Evolutionary conservation across 2,113 vertebrate genomes (phyloP).

Genomic region (Charina bottae): DNA sequence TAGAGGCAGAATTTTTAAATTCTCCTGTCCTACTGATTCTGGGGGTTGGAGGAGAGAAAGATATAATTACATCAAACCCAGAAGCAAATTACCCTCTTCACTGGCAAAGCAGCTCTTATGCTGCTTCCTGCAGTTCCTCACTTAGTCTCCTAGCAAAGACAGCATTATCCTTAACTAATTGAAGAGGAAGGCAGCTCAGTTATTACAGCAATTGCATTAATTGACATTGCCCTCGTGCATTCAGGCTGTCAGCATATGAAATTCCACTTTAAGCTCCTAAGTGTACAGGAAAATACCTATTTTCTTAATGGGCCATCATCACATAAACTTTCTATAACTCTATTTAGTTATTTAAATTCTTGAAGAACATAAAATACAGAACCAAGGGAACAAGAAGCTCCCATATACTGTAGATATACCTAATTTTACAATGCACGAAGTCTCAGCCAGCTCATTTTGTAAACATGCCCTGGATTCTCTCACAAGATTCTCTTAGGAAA

Average conservation of each 20-base stretch:
- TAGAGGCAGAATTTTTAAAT: background rate
- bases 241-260: background rate
- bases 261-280: background rate
- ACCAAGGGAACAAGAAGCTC: background rate
- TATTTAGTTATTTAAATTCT: background rate
- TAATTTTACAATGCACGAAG: background rate
- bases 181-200: background rate
- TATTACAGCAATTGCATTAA: background rate
- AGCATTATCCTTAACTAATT: background rate
- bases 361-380: background rate
- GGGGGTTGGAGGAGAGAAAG: background rate
- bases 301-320: background rate
- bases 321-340: background rate
- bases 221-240: background rate
- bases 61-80: background rate
- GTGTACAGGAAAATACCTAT: background rate
- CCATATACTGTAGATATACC: background rate
- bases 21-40: background rate
- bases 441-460: background rate
- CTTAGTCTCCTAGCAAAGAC: background rate
- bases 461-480: background rate
- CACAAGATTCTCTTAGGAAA: background rate
- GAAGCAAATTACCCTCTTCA: background rate
- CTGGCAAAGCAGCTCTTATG: background rate
- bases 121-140: background rate